Percentiles rank a stretch among this genome's conserved stretches.
phyloP scores from a whole-genome alignment of 2,797 vertebrate species.

The Urocyon cinereoargenteus region DNA sequence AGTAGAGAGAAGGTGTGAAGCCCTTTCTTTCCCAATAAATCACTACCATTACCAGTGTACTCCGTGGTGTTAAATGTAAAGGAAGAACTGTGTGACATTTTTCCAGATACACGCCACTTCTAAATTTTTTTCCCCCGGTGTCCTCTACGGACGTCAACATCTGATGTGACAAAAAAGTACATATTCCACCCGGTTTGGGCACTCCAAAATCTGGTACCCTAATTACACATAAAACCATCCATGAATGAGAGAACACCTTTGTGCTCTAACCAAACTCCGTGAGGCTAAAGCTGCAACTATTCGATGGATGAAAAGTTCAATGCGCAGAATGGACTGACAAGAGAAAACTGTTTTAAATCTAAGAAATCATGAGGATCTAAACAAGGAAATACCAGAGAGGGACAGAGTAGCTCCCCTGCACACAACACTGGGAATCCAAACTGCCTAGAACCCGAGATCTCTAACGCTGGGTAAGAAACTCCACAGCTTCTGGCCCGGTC shows the following conservation, averaged over 20 bases:
- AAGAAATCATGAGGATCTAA: neutral
- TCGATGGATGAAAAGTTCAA: neutral
- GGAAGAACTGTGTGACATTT: neutral
- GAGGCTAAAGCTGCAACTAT: neutral
- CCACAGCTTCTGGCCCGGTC: neutral
- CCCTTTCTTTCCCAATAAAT: slow-evolving; percentile 37
- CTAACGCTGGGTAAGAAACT: neutral
- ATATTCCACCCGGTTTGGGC: slow-evolving; percentile 22
- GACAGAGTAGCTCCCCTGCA: neutral
- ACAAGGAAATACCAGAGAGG: neutral
- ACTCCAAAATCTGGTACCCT: slow-evolving; percentile 35
- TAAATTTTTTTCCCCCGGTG: neutral
- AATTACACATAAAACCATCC: slow-evolving; percentile 10
- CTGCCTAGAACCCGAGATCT: neutral
- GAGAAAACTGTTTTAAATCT: neutral
- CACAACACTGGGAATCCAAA: neutral
- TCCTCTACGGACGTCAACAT: slow-evolving; percentile 50
- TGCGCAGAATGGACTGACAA: neutral
- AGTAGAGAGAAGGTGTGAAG: neutral
- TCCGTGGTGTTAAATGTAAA: neutral
- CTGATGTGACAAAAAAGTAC: slow-evolving; percentile 38
- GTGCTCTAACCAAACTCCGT: neutral
- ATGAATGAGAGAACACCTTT: neutral
- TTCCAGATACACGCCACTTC: slow-evolving; percentile 40
- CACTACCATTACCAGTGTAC: neutral